Conservation (phyloP, 2,888 invertebrate genomes). For the Zelleria hepariella region DNA sequence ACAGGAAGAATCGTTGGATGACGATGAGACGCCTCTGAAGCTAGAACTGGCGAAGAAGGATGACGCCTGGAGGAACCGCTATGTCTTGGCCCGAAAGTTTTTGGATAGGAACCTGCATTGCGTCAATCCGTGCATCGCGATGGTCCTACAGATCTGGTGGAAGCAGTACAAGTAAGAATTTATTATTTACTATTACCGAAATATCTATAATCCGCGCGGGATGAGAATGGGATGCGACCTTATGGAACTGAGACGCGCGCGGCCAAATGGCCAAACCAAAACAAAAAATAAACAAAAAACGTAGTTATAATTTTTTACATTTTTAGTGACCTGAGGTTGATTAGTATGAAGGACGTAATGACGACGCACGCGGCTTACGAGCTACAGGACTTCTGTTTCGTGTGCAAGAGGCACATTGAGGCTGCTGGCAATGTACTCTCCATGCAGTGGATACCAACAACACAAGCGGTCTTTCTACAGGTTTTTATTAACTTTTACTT, state of each 20-base stretch:
- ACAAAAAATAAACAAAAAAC: slow-evolving; percentile 3
- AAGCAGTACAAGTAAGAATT: slow-evolving; percentile 76
- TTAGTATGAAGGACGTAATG: slow-evolving; percentile 72
- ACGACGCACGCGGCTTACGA: slow-evolving; percentile 77
- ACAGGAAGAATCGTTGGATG: slow-evolving; percentile 61
- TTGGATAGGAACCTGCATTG: slow-evolving; percentile 75
- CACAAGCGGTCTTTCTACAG: slow-evolving; percentile 74
- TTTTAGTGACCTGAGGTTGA: slow-evolving; percentile 72
- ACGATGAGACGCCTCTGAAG: slow-evolving; percentile 68
- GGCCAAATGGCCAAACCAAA: neutral
- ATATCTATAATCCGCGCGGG: too few species aligned
- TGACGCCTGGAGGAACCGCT: slow-evolving; percentile 76
- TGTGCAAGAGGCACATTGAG: slow-evolving; percentile 72
- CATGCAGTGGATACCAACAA: slow-evolving; percentile 74
- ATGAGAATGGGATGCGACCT: too few species aligned
- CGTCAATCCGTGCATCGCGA: slow-evolving; percentile 86
- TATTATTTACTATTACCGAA: neutral
- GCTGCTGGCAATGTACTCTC: slow-evolving; percentile 76
- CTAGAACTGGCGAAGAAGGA: slow-evolving; percentile 74
- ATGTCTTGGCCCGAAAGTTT: slow-evolving; percentile 40
- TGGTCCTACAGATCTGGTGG: slow-evolving; percentile 86
- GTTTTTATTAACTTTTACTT: slow-evolving; percentile 28
- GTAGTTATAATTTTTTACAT: neutral
- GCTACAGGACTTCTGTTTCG: slow-evolving; percentile 74
- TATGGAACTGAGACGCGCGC: too few species aligned